A percentile compares a stretch with the other conserved stretches of the same genome.
These are phyloP conservation scores for Lepisosteus oculatus DNA, from an alignment of 2,113 vertebrate genomes.

Conservation along the genomic window DNA sequence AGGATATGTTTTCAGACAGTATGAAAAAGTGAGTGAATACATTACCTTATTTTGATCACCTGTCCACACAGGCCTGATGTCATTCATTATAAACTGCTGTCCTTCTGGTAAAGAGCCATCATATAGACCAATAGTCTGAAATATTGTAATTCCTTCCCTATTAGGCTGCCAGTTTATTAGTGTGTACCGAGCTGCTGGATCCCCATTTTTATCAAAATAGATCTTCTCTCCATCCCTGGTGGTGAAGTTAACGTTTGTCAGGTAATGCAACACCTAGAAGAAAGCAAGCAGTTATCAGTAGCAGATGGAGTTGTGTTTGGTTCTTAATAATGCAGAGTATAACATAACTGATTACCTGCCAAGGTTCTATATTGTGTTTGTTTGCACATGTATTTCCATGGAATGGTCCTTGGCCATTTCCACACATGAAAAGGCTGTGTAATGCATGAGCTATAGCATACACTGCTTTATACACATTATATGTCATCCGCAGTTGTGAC, in stretches of 20 bases:
- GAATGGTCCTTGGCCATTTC: conserved; percentile 55
- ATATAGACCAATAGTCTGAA: conserved; percentile 10
- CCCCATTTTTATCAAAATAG: conserved; percentile 20
- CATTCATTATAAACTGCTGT: conserved; percentile 7
- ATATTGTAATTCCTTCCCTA: not conserved
- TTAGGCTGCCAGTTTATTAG: conserved; percentile 20
- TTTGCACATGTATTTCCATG: conserved; percentile 57
- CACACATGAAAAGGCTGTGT: conserved; percentile 48
- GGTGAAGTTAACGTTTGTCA: conserved; percentile 14
- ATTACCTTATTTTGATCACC: not conserved
- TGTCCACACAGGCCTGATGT: not conserved
- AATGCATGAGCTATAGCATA: conserved; percentile 9
- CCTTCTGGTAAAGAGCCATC: conserved; percentile 5
- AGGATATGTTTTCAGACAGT: too few relatives aligned
- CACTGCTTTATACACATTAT: conserved; percentile 17
- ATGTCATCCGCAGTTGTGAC: not conserved
- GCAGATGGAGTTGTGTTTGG: too few relatives aligned
- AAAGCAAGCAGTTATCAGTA: not conserved
- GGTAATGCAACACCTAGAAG: conserved; percentile 5
- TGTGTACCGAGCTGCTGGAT: conserved; percentile 11
- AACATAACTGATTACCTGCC: conserved; percentile 54
- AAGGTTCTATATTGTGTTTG: conserved; percentile 50
- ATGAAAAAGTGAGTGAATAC: too few relatives aligned
- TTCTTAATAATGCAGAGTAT: too few relatives aligned
- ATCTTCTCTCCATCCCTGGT: not conserved